Base-by-base conservation (phyloP, 1,140 invertebrate species). In the Ceratitis capitata region DNA sequence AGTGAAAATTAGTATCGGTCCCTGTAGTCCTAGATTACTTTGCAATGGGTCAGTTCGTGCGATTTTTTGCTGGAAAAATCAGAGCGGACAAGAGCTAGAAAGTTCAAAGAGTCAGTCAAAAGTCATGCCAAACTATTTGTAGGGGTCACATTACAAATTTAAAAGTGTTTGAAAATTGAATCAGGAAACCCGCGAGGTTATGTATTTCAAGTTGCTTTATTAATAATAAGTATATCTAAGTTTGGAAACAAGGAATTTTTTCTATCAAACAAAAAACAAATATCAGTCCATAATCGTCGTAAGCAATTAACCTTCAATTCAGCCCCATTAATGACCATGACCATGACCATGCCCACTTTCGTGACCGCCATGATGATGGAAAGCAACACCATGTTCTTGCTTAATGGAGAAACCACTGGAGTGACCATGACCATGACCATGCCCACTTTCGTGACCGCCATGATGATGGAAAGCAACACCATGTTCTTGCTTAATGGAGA, bases 371-470 rank as follows among this genome's bases (percentile, higher is more conserved):
- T 82, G 78, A 51, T 88, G 86, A 5, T 64, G 83, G 12, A 87
- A 74, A 12, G 58, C 82, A 78, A 87, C 86, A 0, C 88, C 88
- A 32, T 87, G 87, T n/a, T 88, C 87, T 29, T 87, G 87, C 35
- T 87, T 87, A 29, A 87, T n/a, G 0, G 86, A 74, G 32, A 35
- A 69, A 42, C 64, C 35, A n/a, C 64, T 69, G 1, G 64, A n/a
- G n/a, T n/a, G 32, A 84, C 29, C 61, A 19, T 58, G 53, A 26
- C 53, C 23, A 26, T 9, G 1, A 58, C 23, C 10, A 58, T 61
- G n/a, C 10, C 56, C 56, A 61, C n/a, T 29, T 7, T 82, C 87
- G 85, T 86, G 85, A 10, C 87, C 87, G 49, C 78, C 78, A 10
- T 82, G 78, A 51, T 88, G 86, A 5, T 64, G 83, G 12, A 87